Base-by-base conservation (phyloP, 2,888 invertebrate species). In the Arge pagana region DNA sequence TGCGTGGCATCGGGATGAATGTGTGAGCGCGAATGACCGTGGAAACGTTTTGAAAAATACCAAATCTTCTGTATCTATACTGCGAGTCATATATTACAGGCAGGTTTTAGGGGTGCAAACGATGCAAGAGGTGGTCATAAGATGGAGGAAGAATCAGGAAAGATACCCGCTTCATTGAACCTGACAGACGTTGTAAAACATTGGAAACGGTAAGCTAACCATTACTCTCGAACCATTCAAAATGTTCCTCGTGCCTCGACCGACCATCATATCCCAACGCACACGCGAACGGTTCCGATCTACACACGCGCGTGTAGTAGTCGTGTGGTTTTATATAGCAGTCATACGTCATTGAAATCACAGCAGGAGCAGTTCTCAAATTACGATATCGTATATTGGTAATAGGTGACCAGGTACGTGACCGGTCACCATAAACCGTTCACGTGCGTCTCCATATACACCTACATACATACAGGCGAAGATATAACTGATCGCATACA, bases 121-220 rank as follows among this genome's bases (percentile, higher is more conserved):
- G 10, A 31, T 31, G 15, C 4, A 26, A 16, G 23, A 23, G 31
- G 45, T 15, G 45, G 13, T 13, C 21, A 24, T 11, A 42, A 30
- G 23, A n/a, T 30, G 3, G 30, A 16, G n/a, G n/a, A n/a, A n/a
- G n/a, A n/a, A n/a, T n/a, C n/a, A n/a, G n/a, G n/a, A n/a, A n/a
- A n/a, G n/a, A n/a, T n/a, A n/a, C 30, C 33, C 19, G 28, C 45
- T 45, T 45, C 45, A 45, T 45, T 45, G 45, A 45, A 33, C 18
- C 45, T 45, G 45, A 45, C 45, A 33, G 45, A 45, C 45, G 45
- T 45, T 45, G 45, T 45, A 45, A 45, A 45, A 45, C 45, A 45
- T 45, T 33, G 45, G 45, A 23, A 45, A 45, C 45, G 33, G 45
- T 45, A 45, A 45, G 45, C 45, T 45, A 35, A 45, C 45, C 45